A percentile compares a stretch with the other conserved stretches of the same genome.
Evolutionary conservation across 1,140 invertebrate species (phyloP).

Genomic region (Calephelis virginiensis): DNA sequence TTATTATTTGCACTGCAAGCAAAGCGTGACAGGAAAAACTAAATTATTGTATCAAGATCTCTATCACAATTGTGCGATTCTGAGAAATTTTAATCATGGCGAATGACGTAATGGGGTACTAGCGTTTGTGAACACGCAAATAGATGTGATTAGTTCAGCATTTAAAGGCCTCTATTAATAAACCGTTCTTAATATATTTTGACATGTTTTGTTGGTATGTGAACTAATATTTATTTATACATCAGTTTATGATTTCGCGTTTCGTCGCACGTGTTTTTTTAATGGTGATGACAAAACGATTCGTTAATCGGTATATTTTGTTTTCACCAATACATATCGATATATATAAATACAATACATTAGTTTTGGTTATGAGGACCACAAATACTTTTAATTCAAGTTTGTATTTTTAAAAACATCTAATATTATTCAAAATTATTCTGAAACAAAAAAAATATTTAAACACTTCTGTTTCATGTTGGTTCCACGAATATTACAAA

Average conservation of each 20-base stretch:
- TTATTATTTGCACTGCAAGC: slow-evolving; percentile 40
- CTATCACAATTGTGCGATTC: slow-evolving; percentile 36
- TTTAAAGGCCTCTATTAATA: slow-evolving; percentile 13
- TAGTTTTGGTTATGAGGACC: too few relatives aligned
- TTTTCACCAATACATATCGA: too few relatives aligned
- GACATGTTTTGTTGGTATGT: background rate
- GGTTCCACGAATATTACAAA: too few relatives aligned
- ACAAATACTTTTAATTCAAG: too few relatives aligned
- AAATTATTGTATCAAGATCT: slow-evolving; percentile 41
- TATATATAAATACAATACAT: too few relatives aligned
- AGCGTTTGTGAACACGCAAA: slow-evolving; percentile 2
- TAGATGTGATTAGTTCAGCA: slow-evolving; percentile 5
- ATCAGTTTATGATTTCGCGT: background rate
- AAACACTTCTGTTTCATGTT: too few relatives aligned
- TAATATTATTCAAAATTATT: too few relatives aligned
- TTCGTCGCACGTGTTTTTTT: too few relatives aligned
- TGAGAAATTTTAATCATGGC: slow-evolving; percentile 44
- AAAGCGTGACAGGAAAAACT: slow-evolving; percentile 53
- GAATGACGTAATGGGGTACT: slow-evolving; percentile 29
- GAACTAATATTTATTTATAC: slow-evolving; percentile 3
- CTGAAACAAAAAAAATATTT: too few relatives aligned
- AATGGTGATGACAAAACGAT: too few relatives aligned
- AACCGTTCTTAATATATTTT: slow-evolving; percentile 10
- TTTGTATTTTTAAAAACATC: too few relatives aligned
- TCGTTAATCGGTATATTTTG: too few relatives aligned